Conservation (phyloP, 1,140 invertebrate genomes). For the Penaeus vannamei region DNA sequence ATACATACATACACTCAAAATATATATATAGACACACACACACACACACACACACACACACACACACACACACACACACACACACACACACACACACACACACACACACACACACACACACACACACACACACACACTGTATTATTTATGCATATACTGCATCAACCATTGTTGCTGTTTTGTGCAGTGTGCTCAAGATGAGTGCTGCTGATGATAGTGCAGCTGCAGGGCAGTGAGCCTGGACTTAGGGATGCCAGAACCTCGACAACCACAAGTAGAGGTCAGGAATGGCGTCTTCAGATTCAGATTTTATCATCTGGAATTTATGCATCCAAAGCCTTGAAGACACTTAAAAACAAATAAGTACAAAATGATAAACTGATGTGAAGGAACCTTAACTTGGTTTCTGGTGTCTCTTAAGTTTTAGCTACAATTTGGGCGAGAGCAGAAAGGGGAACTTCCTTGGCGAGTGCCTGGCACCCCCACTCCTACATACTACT, state of each 20-base stretch:
- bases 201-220: conserved; percentile 13
- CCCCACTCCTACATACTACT: too few species aligned
- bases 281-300: neutral
- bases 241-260: conserved; percentile 36
- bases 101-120: neutral
- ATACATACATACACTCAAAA: neutral
- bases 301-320: neutral
- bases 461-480: too few species aligned
- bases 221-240: neutral
- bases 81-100: neutral
- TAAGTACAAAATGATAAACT: too few species aligned
- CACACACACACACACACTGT: neutral
- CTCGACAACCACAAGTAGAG: neutral
- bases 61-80: neutral
- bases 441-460: too few species aligned
- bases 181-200: neutral
- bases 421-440: too few species aligned
- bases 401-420: too few species aligned
- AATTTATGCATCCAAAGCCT: neutral
- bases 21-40: conserved; percentile 40
- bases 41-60: conserved; percentile 28
- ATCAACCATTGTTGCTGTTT: neutral
- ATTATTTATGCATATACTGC: conserved; percentile 11
- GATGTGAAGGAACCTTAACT: too few species aligned
- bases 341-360: too few species aligned